phyloP scores from a whole-genome alignment of 2,797 vertebrate species.

The Tenualosa thibaudeaui region DNA sequence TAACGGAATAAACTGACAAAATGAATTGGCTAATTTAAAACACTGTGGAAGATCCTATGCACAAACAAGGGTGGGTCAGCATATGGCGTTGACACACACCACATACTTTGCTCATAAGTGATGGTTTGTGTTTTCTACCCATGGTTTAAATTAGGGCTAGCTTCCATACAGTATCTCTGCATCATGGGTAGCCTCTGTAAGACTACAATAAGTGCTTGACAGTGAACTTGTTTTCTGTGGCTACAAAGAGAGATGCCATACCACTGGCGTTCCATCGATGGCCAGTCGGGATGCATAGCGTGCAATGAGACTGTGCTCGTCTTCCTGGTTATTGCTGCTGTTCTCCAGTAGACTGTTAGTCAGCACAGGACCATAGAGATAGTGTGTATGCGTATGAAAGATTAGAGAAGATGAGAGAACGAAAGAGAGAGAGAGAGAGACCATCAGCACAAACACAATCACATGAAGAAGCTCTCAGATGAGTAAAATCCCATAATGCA shows the following conservation, averaged over 20 bases:
- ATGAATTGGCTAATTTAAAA: too few species aligned
- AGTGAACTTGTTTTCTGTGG: not conserved
- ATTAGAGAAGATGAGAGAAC: not conserved
- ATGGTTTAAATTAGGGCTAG: too few species aligned
- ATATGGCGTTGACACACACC: too few species aligned
- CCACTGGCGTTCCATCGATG: conserved; percentile 86
- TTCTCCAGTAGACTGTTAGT: conserved; percentile 86
- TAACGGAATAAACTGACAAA: too few species aligned
- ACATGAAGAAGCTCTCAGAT: not conserved
- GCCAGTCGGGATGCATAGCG: conserved; percentile 97
- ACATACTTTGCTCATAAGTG: too few species aligned
- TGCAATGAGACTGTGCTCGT: conserved; percentile 96
- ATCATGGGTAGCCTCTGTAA: not conserved
- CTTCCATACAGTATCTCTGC: not conserved
- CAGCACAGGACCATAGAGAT: conserved; percentile 51
- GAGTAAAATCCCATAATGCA: not conserved
- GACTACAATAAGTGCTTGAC: not conserved
- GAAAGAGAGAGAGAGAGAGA: conserved; percentile 2
- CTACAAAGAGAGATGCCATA: conserved; percentile 72
- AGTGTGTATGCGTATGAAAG: conserved; percentile 24
- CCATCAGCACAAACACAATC: too few species aligned
- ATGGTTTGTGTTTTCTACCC: too few species aligned
- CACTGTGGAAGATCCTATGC: too few species aligned
- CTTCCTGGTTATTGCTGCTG: conserved; percentile 89
- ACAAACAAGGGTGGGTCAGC: too few species aligned